These are phyloP conservation scores for Nephotettix cincticeps DNA, from an alignment of 1,140 invertebrate genomes.

Conservation along the genomic window DNA sequence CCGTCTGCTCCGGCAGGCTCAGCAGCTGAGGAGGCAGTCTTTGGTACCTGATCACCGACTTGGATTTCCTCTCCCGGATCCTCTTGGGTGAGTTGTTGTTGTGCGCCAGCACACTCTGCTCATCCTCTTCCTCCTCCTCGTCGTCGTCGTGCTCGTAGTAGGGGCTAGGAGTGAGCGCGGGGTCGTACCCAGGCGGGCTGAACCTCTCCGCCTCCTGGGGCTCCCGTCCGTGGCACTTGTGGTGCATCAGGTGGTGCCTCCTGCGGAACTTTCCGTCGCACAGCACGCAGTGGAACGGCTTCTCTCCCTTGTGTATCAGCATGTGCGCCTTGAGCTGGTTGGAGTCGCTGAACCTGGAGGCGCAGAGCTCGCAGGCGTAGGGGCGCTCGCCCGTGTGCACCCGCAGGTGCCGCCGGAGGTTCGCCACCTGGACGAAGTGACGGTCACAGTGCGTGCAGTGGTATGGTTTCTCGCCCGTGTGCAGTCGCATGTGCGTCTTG, in stretches of 20 bases:
- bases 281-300: constrained; percentile 77
- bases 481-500: constrained; percentile 89
- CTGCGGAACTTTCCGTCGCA: constrained; percentile 77
- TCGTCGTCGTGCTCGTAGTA: constrained; percentile 35
- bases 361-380: constrained; percentile 87
- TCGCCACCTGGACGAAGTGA: constrained; percentile 92
- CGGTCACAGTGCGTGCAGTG: constrained; percentile 88
- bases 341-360: constrained; percentile 88
- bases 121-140: constrained; percentile 37
- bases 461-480: constrained; percentile 93
- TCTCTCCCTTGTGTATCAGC: constrained; percentile 86
- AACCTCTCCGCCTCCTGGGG: constrained; percentile 28
- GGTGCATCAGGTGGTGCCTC: constrained; percentile 80
- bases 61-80: constrained; percentile 45
- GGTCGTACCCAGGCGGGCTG: constrained; percentile 24
- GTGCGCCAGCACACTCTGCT: constrained; percentile 38
- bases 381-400: constrained; percentile 96
- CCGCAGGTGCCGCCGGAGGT: constrained; percentile 86
- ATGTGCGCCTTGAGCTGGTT: constrained; percentile 92
- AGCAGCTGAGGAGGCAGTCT: constrained; percentile 36
- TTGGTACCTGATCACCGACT: constrained; percentile 44
- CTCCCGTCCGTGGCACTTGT: constrained; percentile 64
- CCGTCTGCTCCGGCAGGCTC: constrained; percentile 76
- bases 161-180: background rate
- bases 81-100: constrained; percentile 41